These are phyloP conservation scores for Ceratoteleas bidentatus DNA, from an alignment of 1,140 invertebrate species.

Conservation along the genomic window DNA sequence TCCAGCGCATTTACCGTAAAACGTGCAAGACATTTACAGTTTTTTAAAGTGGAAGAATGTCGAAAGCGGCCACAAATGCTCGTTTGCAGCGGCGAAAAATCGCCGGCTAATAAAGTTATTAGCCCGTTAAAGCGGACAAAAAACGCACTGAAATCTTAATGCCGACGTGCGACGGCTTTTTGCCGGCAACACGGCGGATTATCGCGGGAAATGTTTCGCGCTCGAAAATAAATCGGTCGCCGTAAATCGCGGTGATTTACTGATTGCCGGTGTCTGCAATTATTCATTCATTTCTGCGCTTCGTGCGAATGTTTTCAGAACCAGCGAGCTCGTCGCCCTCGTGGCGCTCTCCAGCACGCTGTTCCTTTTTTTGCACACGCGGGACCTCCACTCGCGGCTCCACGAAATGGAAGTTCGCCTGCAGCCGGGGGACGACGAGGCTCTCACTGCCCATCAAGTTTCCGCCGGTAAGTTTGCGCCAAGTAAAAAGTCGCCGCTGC, in stretches of 20 bases:
- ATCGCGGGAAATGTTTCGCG: no score
- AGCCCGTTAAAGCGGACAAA: no score
- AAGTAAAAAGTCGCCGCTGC: constrained; percentile 5
- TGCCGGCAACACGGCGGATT: no score
- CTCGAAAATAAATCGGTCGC: no score
- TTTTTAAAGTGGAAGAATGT: no score
- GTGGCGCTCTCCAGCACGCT: constrained; percentile 89
- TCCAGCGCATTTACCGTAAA: no score
- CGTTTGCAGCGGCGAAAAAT: no score
- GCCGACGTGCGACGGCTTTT: no score
- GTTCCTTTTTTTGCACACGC: constrained; percentile 90
- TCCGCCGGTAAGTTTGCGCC: constrained; percentile 83
- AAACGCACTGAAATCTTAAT: no score
- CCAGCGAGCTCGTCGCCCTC: constrained; percentile 88
- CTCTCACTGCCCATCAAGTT: constrained; percentile 86
- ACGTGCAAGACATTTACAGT: no score
- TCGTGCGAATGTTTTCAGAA: constrained; percentile 79
- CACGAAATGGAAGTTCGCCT: constrained; percentile 89
- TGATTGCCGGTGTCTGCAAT: constrained; percentile 18
- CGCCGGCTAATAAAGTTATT: no score
- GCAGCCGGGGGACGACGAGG: constrained; percentile 85
- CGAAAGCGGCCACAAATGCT: no score
- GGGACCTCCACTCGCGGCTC: constrained; percentile 88
- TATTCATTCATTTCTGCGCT: constrained; percentile 20
- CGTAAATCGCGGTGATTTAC: constrained; percentile 17